Evolutionary conservation across 53 echinoderm and acorn worm genomes (phyloP), one percentile per base, ranked within the genome.

Genomic region (Henricia sp.): DNA sequence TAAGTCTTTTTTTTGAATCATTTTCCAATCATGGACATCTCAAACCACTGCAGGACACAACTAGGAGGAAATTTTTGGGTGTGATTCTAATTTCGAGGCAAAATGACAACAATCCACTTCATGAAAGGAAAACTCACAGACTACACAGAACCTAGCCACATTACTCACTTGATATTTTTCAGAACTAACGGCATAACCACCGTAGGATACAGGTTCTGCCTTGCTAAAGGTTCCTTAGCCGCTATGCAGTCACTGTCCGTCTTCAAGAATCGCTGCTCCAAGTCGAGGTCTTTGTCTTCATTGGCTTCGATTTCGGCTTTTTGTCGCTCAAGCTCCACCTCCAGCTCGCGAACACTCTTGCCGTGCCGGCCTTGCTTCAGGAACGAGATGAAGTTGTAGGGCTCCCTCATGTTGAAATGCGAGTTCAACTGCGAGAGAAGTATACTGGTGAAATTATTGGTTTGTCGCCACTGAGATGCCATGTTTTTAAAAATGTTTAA

Each of bases 241-340:
- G 87, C 90, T 58, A 92, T 53, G 70, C 96, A 96, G 84, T 96
- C 96, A 0, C 46, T n/a, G 73, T 96, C 96, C 2, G 89, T 94
- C 68, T 75, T 52, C 40, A 93, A 66, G 73, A 96, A 96, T 17
- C 91, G 62, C 77, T 91, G 90, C 60, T 96, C 96, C 48, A 96
- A 75, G 83, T 96, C 93, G 9, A 92, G 85, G 52, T 96, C 96
- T 68, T 93, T 93, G 35, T 96, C 96, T 53, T 96, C 96, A 54
- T 94, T 94, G 30, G 87, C 91, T 34, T 96, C 96, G 11, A 96
- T 96, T 60, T 92, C 85, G 17, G 68, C 71, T 68, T 96, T 96
- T 51, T 96, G 96, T 8, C 68, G 67, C 59, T 90, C 77, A 6
- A 96, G 83, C 37, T 77, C 85, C 28, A 40, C 40, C 83, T 94